Base-by-base conservation (phyloP, 2,888 invertebrate genomes). In the Graphium colonna region DNA sequence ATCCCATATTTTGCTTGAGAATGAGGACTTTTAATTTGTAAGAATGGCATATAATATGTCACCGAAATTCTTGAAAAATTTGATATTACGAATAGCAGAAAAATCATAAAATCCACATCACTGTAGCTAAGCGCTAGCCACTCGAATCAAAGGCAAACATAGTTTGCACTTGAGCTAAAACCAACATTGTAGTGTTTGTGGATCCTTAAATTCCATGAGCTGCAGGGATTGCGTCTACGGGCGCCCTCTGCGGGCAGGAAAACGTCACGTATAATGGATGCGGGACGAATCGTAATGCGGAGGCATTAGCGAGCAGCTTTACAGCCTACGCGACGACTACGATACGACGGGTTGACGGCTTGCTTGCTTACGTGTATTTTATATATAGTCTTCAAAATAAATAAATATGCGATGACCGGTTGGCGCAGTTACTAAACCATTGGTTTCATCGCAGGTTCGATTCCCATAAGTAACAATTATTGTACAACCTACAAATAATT, bases 241-340 rank as follows among this genome's bases (percentile, higher is more conserved):
- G 67, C 75, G 70, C 75, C 76, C 73, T 67, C 69, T 51, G 53
- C 69, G 65, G 68, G 73, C 71, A 71, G 68, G 65, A 72, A 69
- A 71, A 68, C 71, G 67, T 72, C 80, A 77, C 78, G 78, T 79
- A 69, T 49, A 45, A 46, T 49, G 61, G 56, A 76, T 74, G 73
- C 67, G 68, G 47, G 50, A 52, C 53, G 78, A 70, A 77, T 79
- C 47, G 58, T 65, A 75, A 79, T 73, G 64, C 42, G 44, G 52
- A 21, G 56, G 44, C 51, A 55, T 60, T 57, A 60, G 54, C 44
- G 52, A 33, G 43, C 33, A 36, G 43, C 57, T 62, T 56, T 59
- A 52, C 42, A 43, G 28, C 3, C 21, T 10, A 26, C 47, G 56
- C 21, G 39, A 46, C 41, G 45, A 36, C 13, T 15, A 52, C 56